Evolutionary conservation across 2,113 vertebrate species (phyloP), one percentile per base, ranked within the genome.

Genomic region (Sinocyclocheilus rhinocerous): DNA sequence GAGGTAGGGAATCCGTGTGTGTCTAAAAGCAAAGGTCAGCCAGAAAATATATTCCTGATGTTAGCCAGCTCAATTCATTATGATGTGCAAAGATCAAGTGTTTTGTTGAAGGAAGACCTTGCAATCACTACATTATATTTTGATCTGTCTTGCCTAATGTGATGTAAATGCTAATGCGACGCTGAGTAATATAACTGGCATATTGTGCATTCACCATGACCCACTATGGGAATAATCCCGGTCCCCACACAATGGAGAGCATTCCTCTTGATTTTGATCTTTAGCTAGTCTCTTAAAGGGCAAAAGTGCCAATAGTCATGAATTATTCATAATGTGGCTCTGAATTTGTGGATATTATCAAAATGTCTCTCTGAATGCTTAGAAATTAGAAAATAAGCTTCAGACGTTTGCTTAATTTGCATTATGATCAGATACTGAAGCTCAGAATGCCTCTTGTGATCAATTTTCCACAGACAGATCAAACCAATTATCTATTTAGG

Each of bases 251-350:
- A 81, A 18, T 45, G 8, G 10, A 45, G 4, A 24, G 59, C 1
- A 0, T 11, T 81, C 36, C 36, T 26, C 15, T 81, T 81, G 59
- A 81, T 81, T 79, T 61, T 79, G 16, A 79, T 59, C 29, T 76
- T 76, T 24, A 48, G 73, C 52, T 79, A 39, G 55, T 39, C 29
- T 15, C 29, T 80, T 42, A 42, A 80, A 63, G 77, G 57, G 52
- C 57, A 80, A 42, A 13, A n/a, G 33, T 80, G 29, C 55, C 29
- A 61, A 12, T 77, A 55, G 15, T 80, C 20, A 65, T 26, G 22
- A 13, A 39, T 85, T n/a, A 55, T 70, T 79, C 13, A 55, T 24
- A n/a, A 4, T 20, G 20, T 24, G 6, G 12, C 65, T 77, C 22
- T 75, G n/a, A 76, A 33, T 50, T 52, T 78, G 18, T 33, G 29